Conservation (phyloP, 2,797 vertebrate species). For the Peromyscus eremicus region DNA sequence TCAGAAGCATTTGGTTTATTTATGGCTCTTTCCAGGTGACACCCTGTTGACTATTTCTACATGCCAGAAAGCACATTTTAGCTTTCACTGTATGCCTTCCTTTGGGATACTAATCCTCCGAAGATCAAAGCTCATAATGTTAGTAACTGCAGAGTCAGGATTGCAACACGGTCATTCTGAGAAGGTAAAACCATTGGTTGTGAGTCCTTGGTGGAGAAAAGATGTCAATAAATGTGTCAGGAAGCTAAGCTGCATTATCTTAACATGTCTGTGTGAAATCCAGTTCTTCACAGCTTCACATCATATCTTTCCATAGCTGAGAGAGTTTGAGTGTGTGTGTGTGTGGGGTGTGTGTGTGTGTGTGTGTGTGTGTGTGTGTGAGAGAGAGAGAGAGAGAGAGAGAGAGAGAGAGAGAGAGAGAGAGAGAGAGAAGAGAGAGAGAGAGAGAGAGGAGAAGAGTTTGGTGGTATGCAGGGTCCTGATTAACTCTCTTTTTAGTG, state of each 20-base stretch:
- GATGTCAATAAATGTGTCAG: not conserved
- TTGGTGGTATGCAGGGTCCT: not conserved
- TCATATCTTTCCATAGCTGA: not conserved
- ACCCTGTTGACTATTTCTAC: not conserved
- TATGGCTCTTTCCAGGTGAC: not conserved
- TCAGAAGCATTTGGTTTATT: not conserved
- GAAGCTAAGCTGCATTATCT: not conserved
- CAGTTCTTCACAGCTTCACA: not conserved
- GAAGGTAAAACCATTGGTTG: not conserved
- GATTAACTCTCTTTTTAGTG: rapidly evolving
- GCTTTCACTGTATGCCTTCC: not conserved
- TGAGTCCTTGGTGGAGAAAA: not conserved
- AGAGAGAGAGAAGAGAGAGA: not conserved
- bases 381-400: not conserved
- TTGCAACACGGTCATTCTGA: not conserved
- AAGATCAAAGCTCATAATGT: not conserved
- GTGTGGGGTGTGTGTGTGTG: not conserved
- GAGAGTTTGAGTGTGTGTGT: not conserved
- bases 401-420: too few relatives aligned
- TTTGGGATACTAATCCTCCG: not conserved
- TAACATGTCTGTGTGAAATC: not conserved
- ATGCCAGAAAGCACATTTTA: not conserved
- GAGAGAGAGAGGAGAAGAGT: rapidly evolving
- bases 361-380: not conserved
- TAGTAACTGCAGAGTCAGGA: not conserved